Percentiles rank a stretch among this genome's conserved stretches.
Evolutionary conservation across 2,888 invertebrate species (phyloP).

Genomic region (Agrochola macilenta): DNA sequence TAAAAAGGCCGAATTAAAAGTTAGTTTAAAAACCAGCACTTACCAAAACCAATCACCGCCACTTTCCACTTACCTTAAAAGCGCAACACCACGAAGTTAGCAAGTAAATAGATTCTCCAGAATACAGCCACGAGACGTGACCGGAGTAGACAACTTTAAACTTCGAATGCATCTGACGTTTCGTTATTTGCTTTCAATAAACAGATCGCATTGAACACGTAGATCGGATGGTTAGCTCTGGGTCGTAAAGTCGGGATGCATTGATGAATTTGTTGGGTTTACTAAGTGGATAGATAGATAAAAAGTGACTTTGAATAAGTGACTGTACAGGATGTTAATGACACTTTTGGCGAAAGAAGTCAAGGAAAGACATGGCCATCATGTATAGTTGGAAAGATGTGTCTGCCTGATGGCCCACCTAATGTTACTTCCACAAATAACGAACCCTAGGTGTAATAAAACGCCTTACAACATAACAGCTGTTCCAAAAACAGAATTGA

Average conservation of each 20-base stretch:
- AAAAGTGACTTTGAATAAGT: neutral
- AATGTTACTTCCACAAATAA: neutral
- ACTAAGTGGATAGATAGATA: neutral
- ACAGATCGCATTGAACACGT: conserved; percentile 43
- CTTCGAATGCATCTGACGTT: conserved; percentile 59
- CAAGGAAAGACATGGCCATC: no score
- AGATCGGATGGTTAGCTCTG: conserved; percentile 16
- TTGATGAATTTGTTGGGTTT: conserved; percentile 36
- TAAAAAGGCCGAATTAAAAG: neutral
- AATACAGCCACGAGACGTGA: conserved; percentile 57
- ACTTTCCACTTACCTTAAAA: conserved; percentile 31
- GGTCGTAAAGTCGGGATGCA: neutral
- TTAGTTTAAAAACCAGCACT: neutral
- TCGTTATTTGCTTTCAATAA: conserved; percentile 63
- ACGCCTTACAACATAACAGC: neutral
- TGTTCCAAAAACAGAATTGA: neutral
- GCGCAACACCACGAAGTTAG: conserved; percentile 32
- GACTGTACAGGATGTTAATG: no score
- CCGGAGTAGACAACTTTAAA: conserved; percentile 45
- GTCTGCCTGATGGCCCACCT: neutral
- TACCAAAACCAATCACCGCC: neutral
- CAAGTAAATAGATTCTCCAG: conserved; percentile 44
- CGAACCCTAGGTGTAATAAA: no score
- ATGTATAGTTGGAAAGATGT: neutral
- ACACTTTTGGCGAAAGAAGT: no score